Evolutionary conservation across 2,797 vertebrate species (phyloP), one percentile per base, ranked within the genome.

Genomic region (Betta splendens): DNA sequence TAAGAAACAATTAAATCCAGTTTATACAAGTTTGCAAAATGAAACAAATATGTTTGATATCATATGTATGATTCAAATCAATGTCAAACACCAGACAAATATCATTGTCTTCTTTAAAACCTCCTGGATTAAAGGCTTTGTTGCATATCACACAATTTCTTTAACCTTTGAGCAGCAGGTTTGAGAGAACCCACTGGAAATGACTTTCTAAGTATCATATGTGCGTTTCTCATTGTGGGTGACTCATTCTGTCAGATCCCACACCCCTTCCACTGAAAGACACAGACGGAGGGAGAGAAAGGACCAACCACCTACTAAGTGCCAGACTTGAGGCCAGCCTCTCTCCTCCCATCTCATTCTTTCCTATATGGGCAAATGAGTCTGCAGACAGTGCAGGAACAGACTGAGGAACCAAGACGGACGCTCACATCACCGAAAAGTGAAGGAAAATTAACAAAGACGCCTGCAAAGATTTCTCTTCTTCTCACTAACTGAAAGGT

Each of bases 271-370:
- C 46, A 48, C 43, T 6, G 31, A 39, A n/a, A 64, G 22, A 25
- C 32, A 49, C 36, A 10, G 13, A 45, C 39, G 25, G 22, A 44
- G 20, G 18, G 28, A 52, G 3, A 33, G 37, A 36, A 50, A 51
- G 37, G 36, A 70, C 62, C 55, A 84, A 16, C 63, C 72, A 80
- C 64, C 74, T 47, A 66, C 44, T 26, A 37, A 49, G 48, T 78
- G 83, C 85, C 82, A 87, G 75, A 83, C 66, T 75, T 50, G 71
- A 79, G 82, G 75, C 86, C 83, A 77, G 12, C 79, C 63, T 87
- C 79, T 70, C 65, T 64, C 81, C 86, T 77, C 77, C 86, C 83
- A 80, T 69, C 77, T 86, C 86, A 89, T 87, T 89, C 81, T 85
- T 89, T 89, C 85, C 87, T 88, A 84, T 21, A 75, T 45, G 85